These are phyloP conservation scores for Trachymyrmex septentrionalis DNA, from an alignment of 1,140 invertebrate species.

Conservation along the genomic window DNA sequence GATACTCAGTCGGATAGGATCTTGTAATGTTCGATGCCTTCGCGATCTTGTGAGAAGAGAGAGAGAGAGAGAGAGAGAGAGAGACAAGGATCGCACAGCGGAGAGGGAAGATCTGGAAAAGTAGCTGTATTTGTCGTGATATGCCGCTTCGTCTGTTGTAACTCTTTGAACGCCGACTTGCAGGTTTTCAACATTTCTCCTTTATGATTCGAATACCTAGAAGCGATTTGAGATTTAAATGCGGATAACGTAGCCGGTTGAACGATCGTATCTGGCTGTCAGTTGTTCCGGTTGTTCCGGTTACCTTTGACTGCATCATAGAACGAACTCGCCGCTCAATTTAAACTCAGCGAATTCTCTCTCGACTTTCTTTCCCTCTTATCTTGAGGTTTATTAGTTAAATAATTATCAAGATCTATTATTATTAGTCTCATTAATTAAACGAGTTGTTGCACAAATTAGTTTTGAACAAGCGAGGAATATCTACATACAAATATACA, in stretches of 20 bases:
- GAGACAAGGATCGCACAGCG: not conserved
- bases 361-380: constrained; percentile 3
- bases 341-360: constrained; percentile 42
- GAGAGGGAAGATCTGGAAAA: constrained; percentile 7
- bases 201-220: constrained; percentile 42
- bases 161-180: constrained; percentile 20
- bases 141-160: constrained; percentile 24
- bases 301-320: constrained; percentile 58
- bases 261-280: constrained; percentile 63
- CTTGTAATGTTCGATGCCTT: constrained; percentile 1
- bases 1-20: constrained; percentile 17
- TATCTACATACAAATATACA: not conserved
- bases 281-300: constrained; percentile 45
- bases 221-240: constrained; percentile 70
- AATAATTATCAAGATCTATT: not conserved
- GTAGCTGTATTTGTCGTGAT: constrained; percentile 54
- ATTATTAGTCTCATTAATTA: constrained; percentile 14
- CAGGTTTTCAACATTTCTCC: constrained; percentile 45
- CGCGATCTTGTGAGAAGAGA: not conserved
- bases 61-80: not conserved
- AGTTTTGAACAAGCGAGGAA: not conserved
- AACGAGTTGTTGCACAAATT: not conserved
- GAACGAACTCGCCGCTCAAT: constrained; percentile 39
- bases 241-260: constrained; percentile 51
- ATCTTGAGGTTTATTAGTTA: not conserved